Evolutionary conservation across 2,113 vertebrate species (phyloP).

Genomic region (Cryptotis parvus): DNA sequence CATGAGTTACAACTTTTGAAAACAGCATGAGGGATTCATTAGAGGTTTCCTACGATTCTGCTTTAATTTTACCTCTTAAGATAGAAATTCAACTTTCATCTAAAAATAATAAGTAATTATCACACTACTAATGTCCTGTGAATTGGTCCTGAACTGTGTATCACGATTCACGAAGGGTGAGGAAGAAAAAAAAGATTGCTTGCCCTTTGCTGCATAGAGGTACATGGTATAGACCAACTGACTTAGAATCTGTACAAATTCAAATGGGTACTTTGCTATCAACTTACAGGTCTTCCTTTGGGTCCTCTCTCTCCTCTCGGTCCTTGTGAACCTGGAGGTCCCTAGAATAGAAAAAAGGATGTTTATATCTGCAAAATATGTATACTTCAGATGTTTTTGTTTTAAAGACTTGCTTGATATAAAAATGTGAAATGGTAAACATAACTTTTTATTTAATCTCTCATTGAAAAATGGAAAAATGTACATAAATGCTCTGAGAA

Average conservation of each 20-base stretch:
- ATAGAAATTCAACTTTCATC: background rate
- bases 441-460: background rate
- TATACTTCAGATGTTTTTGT: background rate
- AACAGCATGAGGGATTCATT: background rate
- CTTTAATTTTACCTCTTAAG: constrained; percentile 3
- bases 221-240: accelerated
- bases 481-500: background rate
- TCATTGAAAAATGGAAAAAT: background rate
- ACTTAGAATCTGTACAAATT: background rate
- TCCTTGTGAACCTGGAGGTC: constrained; percentile 95
- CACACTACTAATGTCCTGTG: background rate
- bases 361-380: background rate
- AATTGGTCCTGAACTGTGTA: background rate
- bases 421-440: constrained; percentile 8
- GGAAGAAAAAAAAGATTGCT: background rate
- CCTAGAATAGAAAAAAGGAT: constrained; percentile 86
- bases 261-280: background rate
- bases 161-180: background rate
- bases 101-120: background rate
- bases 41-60: background rate
- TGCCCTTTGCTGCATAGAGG: background rate
- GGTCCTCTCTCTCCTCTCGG: constrained; percentile 93
- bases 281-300: constrained; percentile 96
- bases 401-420: background rate
- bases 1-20: background rate